A percentile compares a stretch with the other conserved stretches of the same genome.
These are phyloP conservation scores for Thecocarcelia acutangulata DNA, from an alignment of 2,888 invertebrate species.

Conservation along the genomic window DNA sequence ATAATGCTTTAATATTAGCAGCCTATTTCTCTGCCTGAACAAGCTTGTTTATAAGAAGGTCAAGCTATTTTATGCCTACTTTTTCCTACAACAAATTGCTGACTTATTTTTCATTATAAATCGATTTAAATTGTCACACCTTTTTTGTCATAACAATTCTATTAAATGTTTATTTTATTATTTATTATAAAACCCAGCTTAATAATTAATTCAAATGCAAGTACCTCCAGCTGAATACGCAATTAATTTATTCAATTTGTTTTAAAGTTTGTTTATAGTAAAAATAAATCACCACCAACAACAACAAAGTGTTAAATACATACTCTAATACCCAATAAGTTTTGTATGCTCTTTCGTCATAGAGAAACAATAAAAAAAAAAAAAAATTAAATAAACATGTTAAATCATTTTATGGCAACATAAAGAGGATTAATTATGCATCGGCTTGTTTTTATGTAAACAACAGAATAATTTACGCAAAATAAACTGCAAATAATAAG, in stretches of 20 bases:
- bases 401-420: constrained; percentile 47
- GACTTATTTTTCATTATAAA: background rate
- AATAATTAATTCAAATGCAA: constrained; percentile 41
- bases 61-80: no score
- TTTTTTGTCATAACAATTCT: background rate
- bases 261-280: constrained; percentile 12
- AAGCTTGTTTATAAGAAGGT: no score
- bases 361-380: constrained; percentile 31
- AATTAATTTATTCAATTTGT: constrained; percentile 24
- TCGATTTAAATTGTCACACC: constrained; percentile 14
- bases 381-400: constrained; percentile 45
- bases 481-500: background rate
- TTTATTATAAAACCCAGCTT: background rate
- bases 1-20: no score
- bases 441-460: constrained; percentile 28
- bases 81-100: no score
- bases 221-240: constrained; percentile 28
- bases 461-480: background rate
- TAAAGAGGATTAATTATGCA: constrained; percentile 47
- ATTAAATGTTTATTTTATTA: constrained; percentile 10
- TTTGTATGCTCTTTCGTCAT: constrained; percentile 14
- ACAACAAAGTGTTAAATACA: background rate
- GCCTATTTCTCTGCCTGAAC: no score
- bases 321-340: background rate
- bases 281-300: constrained; percentile 7